Percentiles rank a stretch among this genome's conserved stretches.
These are phyloP conservation scores for Amorpha juglandis DNA, from an alignment of 2,888 invertebrate genomes.

Conservation along the genomic window DNA sequence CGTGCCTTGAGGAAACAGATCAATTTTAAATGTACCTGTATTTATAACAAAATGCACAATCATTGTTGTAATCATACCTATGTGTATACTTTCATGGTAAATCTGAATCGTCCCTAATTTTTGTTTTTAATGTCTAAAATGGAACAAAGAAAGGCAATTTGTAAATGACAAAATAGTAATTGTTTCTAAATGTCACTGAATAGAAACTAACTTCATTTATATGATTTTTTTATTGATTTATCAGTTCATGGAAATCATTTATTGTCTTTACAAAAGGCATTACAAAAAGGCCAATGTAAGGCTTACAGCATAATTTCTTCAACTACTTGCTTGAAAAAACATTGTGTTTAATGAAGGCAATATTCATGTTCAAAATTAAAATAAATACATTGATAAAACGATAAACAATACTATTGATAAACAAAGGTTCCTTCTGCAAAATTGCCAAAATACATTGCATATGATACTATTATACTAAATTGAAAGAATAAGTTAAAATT, in stretches of 20 bases:
- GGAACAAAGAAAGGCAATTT: not conserved
- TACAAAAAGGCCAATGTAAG: too few species aligned
- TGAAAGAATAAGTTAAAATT: conserved; percentile 20
- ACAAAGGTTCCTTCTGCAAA: conserved; percentile 20
- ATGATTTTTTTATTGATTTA: too few species aligned
- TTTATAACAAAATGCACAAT: conserved; percentile 63
- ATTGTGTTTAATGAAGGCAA: not conserved
- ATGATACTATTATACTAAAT: conserved; percentile 9
- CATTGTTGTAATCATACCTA: conserved; percentile 46
- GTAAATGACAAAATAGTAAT: not conserved
- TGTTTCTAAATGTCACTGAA: not conserved
- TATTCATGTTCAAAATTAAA: not conserved
- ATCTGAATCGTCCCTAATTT: conserved; percentile 32
- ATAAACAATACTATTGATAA: conserved; percentile 6
- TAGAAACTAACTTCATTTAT: not conserved
- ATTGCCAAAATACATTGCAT: conserved; percentile 19
- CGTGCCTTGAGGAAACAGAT: conserved; percentile 6
- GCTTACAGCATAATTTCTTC: too few species aligned
- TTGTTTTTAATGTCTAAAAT: conserved; percentile 1
- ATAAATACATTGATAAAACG: conserved; percentile 4
- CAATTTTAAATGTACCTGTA: conserved; percentile 10
- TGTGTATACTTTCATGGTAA: conserved; percentile 30
- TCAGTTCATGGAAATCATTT: too few species aligned
- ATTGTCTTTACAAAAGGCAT: not conserved
- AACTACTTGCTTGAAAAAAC: conserved; percentile 2